Conservation (phyloP, 2,113 vertebrate species). For the Mustela lutreola region DNA sequence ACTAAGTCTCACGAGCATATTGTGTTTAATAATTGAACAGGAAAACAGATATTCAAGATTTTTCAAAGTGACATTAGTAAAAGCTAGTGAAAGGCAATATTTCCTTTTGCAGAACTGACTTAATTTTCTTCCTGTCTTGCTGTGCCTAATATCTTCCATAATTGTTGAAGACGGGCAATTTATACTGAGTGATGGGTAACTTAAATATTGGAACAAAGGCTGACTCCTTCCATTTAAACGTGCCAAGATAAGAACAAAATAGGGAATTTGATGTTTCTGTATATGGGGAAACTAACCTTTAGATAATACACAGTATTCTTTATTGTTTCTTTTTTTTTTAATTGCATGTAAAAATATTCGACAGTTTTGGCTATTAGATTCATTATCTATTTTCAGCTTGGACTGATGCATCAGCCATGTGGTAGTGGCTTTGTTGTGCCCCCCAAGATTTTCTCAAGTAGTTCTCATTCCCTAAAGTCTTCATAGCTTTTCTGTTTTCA, state of each 20-base stretch:
- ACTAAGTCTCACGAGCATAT: slow-evolving; percentile 26
- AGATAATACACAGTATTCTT: neutral
- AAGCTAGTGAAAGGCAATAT: slow-evolving; percentile 49
- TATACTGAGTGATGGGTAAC: slow-evolving; percentile 33
- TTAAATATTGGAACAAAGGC: neutral
- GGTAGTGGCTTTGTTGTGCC: neutral
- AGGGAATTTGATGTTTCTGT: neutral
- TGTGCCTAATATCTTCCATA: slow-evolving; percentile 57
- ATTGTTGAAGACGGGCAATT: slow-evolving; percentile 61
- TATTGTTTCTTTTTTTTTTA: neutral
- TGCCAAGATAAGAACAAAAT: slow-evolving; percentile 45
- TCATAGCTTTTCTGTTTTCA: neutral
- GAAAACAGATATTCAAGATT: slow-evolving; percentile 65
- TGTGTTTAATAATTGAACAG: slow-evolving; percentile 72
- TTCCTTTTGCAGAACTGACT: slow-evolving; percentile 61
- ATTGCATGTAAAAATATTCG: neutral
- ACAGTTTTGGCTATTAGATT: neutral
- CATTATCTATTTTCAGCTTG: neutral
- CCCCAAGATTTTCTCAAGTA: neutral
- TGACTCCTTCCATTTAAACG: neutral
- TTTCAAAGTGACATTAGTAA: slow-evolving; percentile 70
- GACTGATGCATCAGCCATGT: neutral
- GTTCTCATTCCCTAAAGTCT: neutral
- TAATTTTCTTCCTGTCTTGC: slow-evolving; percentile 64
- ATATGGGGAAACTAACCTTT: neutral